These are phyloP conservation scores for Cactoblastis cactorum DNA, from an alignment of 2,888 invertebrate species.

Conservation along the genomic window DNA sequence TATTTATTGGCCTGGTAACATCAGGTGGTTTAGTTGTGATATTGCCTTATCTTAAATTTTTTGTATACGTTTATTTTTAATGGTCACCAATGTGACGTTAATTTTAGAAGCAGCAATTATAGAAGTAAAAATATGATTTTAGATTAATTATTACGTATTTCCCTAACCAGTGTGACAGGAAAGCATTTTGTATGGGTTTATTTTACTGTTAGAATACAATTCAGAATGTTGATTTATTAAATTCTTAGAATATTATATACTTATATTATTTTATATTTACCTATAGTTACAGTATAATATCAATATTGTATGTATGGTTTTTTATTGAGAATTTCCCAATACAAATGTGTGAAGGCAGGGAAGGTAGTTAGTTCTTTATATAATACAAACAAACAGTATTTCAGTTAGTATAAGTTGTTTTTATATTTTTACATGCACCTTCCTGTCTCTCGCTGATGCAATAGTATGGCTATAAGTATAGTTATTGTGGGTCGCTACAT, in stretches of 20 bases:
- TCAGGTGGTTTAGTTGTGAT: constrained; percentile 75
- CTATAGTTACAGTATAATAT: neutral
- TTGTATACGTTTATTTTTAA: constrained; percentile 76
- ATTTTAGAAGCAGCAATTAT: constrained; percentile 61
- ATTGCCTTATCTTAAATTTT: constrained; percentile 70
- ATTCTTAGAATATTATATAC: constrained; percentile 19
- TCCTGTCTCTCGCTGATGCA: constrained; percentile 30
- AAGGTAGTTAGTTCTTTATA: constrained; percentile 18
- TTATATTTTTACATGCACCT: constrained; percentile 27
- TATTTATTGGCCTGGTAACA: constrained; percentile 58
- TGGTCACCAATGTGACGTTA: constrained; percentile 67
- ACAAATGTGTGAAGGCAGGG: constrained; percentile 8
- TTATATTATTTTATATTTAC: constrained; percentile 48
- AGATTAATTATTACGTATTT: constrained; percentile 35
- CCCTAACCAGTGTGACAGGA: constrained; percentile 41
- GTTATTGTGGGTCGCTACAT: constrained; percentile 47
- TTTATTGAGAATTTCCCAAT: neutral
- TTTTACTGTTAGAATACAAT: constrained; percentile 18
- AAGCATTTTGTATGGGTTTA: constrained; percentile 36
- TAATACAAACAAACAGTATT: constrained; percentile 67
- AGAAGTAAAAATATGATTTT: constrained; percentile 47
- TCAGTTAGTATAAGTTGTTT: constrained; percentile 53
- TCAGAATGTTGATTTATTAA: constrained; percentile 6
- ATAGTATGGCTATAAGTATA: constrained; percentile 37
- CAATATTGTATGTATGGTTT: neutral